These are phyloP conservation scores for Drosophila cognata DNA, from an alignment of 2,888 invertebrate genomes.

Conservation along the genomic window DNA sequence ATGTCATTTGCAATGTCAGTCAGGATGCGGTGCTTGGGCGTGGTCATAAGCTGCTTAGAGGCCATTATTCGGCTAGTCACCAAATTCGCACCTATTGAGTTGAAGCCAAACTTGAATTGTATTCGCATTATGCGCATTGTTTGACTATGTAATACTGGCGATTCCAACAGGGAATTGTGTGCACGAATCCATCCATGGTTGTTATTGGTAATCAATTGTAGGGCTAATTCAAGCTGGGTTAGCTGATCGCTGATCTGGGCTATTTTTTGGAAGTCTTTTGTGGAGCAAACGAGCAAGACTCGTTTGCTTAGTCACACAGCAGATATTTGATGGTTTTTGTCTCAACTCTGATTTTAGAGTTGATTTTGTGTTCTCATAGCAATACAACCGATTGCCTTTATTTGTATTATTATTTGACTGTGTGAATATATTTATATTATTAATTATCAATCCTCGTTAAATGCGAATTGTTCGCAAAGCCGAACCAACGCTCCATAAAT, in stretches of 20 bases:
- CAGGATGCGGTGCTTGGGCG: constrained; percentile 10
- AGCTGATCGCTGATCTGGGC: background rate
- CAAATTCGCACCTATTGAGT: constrained; percentile 2
- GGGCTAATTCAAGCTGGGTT: background rate
- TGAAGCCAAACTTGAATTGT: background rate
- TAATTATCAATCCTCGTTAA: background rate
- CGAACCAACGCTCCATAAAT: background rate
- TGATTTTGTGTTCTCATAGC: background rate
- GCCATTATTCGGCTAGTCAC: constrained; percentile 17
- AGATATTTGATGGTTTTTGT: too few species aligned
- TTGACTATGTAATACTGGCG: background rate
- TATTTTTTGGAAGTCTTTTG: background rate
- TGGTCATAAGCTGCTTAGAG: constrained; percentile 17
- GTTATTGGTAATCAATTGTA: background rate
- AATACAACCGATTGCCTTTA: background rate
- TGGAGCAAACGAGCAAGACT: too few species aligned
- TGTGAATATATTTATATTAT: background rate
- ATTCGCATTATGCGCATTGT: background rate
- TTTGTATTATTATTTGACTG: background rate
- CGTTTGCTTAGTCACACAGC: too few species aligned
- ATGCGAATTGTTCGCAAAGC: background rate
- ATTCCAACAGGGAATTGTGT: background rate
- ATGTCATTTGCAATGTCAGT: constrained; percentile 20
- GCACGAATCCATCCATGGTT: background rate
- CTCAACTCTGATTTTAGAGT: background rate